Evolutionary conservation across 2,888 invertebrate species (phyloP).

Genomic region (Synanthedon tipuliformis): DNA sequence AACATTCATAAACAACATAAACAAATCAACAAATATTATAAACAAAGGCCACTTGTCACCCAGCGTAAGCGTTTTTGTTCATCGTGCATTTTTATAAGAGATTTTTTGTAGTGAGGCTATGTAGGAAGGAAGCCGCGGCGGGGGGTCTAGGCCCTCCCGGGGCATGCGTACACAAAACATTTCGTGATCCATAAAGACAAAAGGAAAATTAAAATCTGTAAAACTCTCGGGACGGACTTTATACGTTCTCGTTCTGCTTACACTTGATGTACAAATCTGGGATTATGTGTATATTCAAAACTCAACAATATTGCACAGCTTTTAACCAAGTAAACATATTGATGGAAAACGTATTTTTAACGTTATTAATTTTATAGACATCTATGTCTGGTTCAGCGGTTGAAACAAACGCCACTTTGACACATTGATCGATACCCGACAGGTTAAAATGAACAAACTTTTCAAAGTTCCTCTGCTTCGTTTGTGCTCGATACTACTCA

Average conservation of each 20-base stretch:
- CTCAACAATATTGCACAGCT: background rate
- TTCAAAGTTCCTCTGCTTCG: too few species aligned
- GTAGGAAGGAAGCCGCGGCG: slow-evolving; percentile 65
- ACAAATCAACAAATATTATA: slow-evolving; percentile 65
- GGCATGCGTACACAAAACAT: slow-evolving; percentile 64
- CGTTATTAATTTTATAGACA: too few species aligned
- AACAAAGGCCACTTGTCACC: slow-evolving; percentile 68
- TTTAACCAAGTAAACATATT: too few species aligned
- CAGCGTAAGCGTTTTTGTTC: slow-evolving; percentile 61
- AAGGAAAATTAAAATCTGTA: slow-evolving; percentile 65
- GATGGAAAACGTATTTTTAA: too few species aligned
- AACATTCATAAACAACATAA: slow-evolving; percentile 53
- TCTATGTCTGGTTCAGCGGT: too few species aligned
- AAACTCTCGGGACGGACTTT: slow-evolving; percentile 42
- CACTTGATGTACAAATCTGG: slow-evolving; percentile 7
- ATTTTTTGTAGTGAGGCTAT: slow-evolving; percentile 61
- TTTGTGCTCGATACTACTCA: too few species aligned
- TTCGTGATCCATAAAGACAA: slow-evolving; percentile 69
- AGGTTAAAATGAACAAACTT: too few species aligned
- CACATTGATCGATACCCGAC: too few species aligned
- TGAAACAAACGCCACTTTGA: too few species aligned
- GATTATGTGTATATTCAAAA: background rate
- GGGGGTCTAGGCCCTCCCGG: slow-evolving; percentile 62
- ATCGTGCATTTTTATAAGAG: slow-evolving; percentile 61
- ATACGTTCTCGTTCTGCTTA: slow-evolving; percentile 12